phyloP scores from a whole-genome alignment of 2,113 vertebrate species.

The Bos indicus region DNA sequence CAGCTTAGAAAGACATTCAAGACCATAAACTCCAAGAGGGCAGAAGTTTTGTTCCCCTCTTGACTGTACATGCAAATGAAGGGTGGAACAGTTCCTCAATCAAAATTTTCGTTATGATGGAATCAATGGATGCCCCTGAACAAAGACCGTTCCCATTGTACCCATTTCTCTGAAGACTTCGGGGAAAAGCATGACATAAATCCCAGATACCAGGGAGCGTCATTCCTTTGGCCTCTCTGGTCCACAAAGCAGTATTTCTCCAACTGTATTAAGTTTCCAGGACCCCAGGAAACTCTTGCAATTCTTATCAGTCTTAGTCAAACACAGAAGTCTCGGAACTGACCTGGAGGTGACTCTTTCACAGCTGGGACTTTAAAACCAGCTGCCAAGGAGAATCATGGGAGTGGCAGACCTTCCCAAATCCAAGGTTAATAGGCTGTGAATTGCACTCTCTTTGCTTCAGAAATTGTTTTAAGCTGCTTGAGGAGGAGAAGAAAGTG shows the following conservation, averaged over 20 bases:
- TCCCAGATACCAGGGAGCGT: not conserved
- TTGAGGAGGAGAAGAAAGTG: slow-evolving; percentile 27
- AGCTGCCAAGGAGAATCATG: slow-evolving; percentile 24
- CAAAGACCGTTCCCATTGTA: not conserved
- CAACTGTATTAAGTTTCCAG: not conserved
- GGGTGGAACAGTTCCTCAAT: not conserved
- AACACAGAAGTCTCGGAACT: not conserved
- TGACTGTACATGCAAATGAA: not conserved
- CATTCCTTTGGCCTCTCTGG: not conserved
- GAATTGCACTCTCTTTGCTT: slow-evolving; percentile 52
- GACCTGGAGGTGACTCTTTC: not conserved
- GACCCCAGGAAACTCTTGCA: not conserved
- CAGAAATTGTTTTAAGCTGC: slow-evolving; percentile 58
- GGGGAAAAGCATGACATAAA: not conserved
- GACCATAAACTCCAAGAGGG: not conserved
- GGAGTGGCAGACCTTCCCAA: slow-evolving; percentile 49
- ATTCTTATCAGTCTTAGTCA: not conserved
- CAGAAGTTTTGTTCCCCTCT: not conserved
- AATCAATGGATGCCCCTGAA: not conserved
- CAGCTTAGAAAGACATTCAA: not conserved
- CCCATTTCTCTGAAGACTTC: not conserved
- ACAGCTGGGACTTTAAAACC: slow-evolving; percentile 17
- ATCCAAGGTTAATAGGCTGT: slow-evolving; percentile 66
- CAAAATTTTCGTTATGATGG: not conserved
- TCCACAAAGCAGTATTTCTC: not conserved